phyloP scores from a whole-genome alignment of 2,797 vertebrate species.

The Peromyscus aztecus region DNA sequence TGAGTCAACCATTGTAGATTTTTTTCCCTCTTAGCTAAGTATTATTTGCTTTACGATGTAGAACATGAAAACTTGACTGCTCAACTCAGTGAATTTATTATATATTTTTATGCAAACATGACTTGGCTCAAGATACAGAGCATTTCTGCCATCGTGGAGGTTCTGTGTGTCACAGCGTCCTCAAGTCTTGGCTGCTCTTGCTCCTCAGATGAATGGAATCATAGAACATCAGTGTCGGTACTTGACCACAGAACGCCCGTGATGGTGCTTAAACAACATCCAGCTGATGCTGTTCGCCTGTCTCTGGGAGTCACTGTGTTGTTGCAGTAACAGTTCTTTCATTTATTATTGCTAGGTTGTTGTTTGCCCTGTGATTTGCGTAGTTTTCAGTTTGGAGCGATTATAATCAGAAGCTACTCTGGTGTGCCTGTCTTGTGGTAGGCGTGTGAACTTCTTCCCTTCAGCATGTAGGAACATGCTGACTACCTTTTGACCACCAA shows the following conservation, averaged over 20 bases:
- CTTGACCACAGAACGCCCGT: neutral
- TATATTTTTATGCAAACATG: constrained; percentile 31
- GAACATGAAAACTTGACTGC: constrained; percentile 52
- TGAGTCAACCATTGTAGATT: neutral
- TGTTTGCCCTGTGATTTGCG: neutral
- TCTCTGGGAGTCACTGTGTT: constrained; percentile 9
- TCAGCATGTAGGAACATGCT: neutral
- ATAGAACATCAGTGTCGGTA: neutral
- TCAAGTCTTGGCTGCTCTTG: neutral
- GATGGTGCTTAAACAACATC: neutral
- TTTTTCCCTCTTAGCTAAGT: constrained; percentile 29
- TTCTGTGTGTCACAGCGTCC: neutral
- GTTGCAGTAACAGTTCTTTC: neutral
- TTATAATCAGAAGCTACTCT: constrained; percentile 48
- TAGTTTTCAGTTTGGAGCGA: constrained; percentile 14
- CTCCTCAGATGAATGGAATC: neutral
- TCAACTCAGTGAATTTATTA: neutral
- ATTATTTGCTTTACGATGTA: constrained; percentile 32
- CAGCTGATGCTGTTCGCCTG: neutral
- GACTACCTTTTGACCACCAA: neutral
- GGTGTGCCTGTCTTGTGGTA: neutral
- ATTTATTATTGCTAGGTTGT: neutral
- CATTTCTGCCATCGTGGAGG: constrained; percentile 1
- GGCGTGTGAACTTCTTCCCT: neutral
- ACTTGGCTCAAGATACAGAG: constrained; percentile 38